phyloP scores from a whole-genome alignment of 2,888 invertebrate species.

The Dendrolimus houi region DNA sequence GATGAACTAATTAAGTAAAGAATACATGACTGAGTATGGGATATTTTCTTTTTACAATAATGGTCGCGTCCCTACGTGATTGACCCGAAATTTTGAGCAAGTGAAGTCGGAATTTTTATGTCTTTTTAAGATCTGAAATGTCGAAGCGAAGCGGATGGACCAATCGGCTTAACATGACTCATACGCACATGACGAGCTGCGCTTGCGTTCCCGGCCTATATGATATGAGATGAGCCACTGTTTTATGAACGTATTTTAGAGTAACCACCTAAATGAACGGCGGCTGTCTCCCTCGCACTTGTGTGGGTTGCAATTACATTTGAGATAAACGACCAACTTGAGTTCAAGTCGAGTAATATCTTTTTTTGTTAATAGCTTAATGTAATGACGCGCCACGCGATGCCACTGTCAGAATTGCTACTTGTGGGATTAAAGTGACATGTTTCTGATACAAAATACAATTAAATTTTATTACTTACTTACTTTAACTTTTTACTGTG shows the following conservation, averaged over 20 bases:
- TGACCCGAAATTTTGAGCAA: no score
- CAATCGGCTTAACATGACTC: constrained; percentile 64
- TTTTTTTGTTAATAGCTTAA: constrained; percentile 25
- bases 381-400: constrained; percentile 22
- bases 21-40: no score
- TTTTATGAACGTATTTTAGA: constrained; percentile 16
- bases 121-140: constrained; percentile 52
- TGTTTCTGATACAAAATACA: no score
- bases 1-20: constrained; percentile 3
- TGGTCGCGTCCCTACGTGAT: no score
- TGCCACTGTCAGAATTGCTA: constrained; percentile 12
- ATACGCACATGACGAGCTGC: constrained; percentile 41
- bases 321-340: constrained; percentile 5
- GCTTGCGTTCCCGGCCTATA: constrained; percentile 34
- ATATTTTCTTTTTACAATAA: no score
- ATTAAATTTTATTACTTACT: no score
- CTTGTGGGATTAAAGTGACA: no score
- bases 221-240: constrained; percentile 32
- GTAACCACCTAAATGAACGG: constrained; percentile 9
- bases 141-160: constrained; percentile 62
- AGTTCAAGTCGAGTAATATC: constrained; percentile 14
- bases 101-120: constrained; percentile 7
- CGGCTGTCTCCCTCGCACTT: constrained; percentile 8
- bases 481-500: no score
- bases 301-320: constrained; percentile 1